These are phyloP conservation scores for Drosophila demipolita DNA, from an alignment of 2,888 invertebrate genomes.

Conservation along the genomic window DNA sequence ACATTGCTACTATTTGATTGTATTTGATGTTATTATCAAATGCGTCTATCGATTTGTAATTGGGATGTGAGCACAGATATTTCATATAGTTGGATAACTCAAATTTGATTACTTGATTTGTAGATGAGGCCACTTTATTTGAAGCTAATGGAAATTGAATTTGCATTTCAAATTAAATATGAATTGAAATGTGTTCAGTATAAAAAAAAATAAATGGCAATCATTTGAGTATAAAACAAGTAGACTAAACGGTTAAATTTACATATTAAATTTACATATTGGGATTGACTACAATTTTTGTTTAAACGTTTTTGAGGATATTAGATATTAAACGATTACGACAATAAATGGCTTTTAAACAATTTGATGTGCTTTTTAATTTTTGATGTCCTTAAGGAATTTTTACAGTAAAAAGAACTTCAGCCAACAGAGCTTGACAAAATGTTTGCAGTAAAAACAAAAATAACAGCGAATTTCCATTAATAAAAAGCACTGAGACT, in stretches of 20 bases:
- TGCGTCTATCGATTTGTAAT: slow-evolving; percentile 73
- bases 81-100: slow-evolving; percentile 26
- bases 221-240: not conserved
- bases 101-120: slow-evolving; percentile 45
- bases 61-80: slow-evolving; percentile 28
- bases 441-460: slow-evolving; percentile 14
- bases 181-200: slow-evolving; percentile 14
- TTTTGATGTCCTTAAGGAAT: slow-evolving; percentile 1
- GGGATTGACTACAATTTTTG: not conserved
- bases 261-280: too few relatives aligned
- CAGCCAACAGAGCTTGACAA: slow-evolving; percentile 13
- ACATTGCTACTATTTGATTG: slow-evolving; percentile 28
- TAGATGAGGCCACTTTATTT: slow-evolving; percentile 37
- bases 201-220: not conserved
- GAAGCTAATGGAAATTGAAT: slow-evolving; percentile 46
- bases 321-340: not conserved
- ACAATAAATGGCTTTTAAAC: not conserved
- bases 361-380: not conserved
- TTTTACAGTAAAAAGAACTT: not conserved
- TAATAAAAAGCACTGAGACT: slow-evolving; percentile 32
- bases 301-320: not conserved
- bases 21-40: slow-evolving; percentile 56
- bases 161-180: slow-evolving; percentile 17
- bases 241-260: not conserved
- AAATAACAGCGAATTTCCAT: slow-evolving; percentile 28